Percentiles rank a stretch among this genome's conserved stretches.
Conservation (phyloP, 2,113 vertebrate species). For the Lagopus leucura region DNA sequence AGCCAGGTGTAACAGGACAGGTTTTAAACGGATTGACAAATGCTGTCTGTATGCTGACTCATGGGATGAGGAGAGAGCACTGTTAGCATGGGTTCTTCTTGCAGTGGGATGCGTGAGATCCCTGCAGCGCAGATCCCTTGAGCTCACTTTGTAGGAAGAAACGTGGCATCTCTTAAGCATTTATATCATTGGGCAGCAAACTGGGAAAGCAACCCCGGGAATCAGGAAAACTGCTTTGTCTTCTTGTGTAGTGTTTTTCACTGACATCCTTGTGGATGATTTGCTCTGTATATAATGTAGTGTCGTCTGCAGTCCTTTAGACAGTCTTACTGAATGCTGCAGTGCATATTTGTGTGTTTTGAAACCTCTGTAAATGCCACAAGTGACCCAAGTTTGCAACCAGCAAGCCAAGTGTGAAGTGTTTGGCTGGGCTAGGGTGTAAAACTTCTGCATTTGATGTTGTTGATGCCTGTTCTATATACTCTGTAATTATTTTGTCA, state of each 20-base stretch:
- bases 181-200: background rate
- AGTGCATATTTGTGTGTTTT: background rate
- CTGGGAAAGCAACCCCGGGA: background rate
- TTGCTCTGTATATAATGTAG: background rate
- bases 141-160: background rate
- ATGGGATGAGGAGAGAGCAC: background rate
- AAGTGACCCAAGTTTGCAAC: background rate
- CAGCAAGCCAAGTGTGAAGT: background rate
- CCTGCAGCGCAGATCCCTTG: background rate
- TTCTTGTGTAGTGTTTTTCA: accelerated
- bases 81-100: accelerated
- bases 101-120: background rate
- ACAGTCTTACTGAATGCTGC: background rate
- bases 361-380: background rate
- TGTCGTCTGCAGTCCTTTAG: background rate
- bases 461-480: background rate
- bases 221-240: background rate
- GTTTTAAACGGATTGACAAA: background rate
- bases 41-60: background rate
- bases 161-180: background rate
- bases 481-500: background rate
- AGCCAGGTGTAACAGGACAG: background rate
- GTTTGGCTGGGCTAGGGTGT: background rate
- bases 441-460: background rate
- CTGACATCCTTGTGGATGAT: background rate